Percentiles rank a stretch among this genome's conserved stretches.
phyloP scores from a whole-genome alignment of 1,140 invertebrate species.

The Conopomorpha cramerella region DNA sequence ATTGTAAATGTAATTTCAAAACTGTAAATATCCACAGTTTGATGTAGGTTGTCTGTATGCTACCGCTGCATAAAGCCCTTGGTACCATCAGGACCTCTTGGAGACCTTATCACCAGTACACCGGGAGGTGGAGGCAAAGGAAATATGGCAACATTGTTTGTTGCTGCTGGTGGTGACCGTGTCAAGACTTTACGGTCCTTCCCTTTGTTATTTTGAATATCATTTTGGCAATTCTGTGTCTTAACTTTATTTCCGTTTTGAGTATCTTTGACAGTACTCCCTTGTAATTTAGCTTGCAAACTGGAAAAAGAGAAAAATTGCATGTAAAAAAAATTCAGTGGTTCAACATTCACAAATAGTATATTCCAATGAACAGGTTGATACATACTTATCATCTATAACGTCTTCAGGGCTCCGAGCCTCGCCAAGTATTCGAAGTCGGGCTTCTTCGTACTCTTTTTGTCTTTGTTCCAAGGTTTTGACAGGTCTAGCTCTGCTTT shows the following conservation, averaged over 20 bases:
- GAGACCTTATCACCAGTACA: conserved; percentile 59
- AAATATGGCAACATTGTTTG: conserved; percentile 28
- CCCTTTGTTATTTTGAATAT: conserved; percentile 31
- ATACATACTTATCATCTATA: conserved; percentile 65
- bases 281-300: conserved; percentile 47
- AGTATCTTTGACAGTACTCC: conserved; percentile 40
- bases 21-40: too few species aligned
- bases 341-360: too few species aligned
- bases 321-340: conserved; percentile 4
- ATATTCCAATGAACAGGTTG: too few species aligned
- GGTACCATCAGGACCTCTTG: conserved; percentile 61
- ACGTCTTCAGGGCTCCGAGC: conserved; percentile 76
- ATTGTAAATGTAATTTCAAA: too few species aligned
- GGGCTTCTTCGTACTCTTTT: conserved; percentile 85
- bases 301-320: conserved; percentile 16
- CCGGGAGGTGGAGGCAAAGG: conserved; percentile 47
- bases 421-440: conserved; percentile 81
- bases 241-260: conserved; percentile 11
- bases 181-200: conserved; percentile 39
- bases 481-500: conserved; percentile 69
- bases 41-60: too few species aligned
- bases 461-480: conserved; percentile 86
- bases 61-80: conserved; percentile 64
- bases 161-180: conserved; percentile 26
- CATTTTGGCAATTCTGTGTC: conserved; percentile 23